phyloP scores from a whole-genome alignment of 2,113 vertebrate species.

The Cyrtonyx montezumae region DNA sequence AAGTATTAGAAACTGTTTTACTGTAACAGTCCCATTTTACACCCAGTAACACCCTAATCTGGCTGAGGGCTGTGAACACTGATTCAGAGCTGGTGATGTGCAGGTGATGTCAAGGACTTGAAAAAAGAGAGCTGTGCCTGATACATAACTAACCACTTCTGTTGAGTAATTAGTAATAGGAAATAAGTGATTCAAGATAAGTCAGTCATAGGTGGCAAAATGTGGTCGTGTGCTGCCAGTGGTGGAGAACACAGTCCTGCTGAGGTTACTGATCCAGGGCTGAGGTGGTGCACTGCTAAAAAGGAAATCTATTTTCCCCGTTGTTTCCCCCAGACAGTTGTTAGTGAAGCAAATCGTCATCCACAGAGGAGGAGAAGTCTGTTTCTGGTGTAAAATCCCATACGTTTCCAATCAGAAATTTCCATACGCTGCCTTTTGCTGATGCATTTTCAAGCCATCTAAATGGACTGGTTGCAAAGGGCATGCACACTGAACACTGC shows the following conservation, averaged over 20 bases:
- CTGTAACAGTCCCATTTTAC: not conserved
- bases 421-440: not conserved
- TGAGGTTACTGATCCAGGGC: not conserved
- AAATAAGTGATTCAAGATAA: not conserved
- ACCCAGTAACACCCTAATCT: not conserved
- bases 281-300: not conserved
- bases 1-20: not conserved
- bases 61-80: not conserved
- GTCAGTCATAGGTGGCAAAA: not conserved
- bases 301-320: conserved; percentile 27
- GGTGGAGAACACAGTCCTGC: not conserved
- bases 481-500: not conserved
- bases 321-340: conserved; percentile 17
- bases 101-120: not conserved
- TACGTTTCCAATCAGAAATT: conserved; percentile 21
- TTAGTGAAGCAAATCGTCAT: not conserved
- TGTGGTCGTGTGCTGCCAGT: not conserved
- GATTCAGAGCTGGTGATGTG: not conserved
- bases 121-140: not conserved
- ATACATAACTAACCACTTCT: conserved; percentile 1
- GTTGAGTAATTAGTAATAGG: conserved; percentile 50
- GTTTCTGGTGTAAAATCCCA: conserved; percentile 29
- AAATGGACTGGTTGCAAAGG: not conserved
- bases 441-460: not conserved
- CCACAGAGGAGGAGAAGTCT: not conserved